Base-by-base conservation (phyloP, 2,888 invertebrate species). In the Cataglyphis livida region DNA sequence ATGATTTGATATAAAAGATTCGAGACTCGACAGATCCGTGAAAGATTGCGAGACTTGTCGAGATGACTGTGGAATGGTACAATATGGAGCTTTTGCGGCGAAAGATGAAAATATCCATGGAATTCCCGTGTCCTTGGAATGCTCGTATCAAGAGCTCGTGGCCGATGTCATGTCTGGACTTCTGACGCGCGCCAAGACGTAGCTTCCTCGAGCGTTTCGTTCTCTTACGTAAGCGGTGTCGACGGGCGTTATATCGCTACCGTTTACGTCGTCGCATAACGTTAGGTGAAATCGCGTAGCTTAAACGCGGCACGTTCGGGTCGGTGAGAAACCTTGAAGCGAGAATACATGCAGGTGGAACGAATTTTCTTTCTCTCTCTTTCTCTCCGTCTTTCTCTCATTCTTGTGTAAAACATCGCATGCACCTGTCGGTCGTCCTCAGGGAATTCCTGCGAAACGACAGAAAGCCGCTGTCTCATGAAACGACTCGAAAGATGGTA, bases 341-440 rank as follows among this genome's bases (percentile, higher is more conserved):
- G 25, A 81, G 59, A 82, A 83, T 18, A 64, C 81, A 76, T 61
- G 87, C 88, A 88, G 88, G 84, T 88, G 88, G 71, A 84, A 78
- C 74, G 78, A 79, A 87, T 85, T 76, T 74, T 70, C 66, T 64
- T 73, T 75, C 15, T 65, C 65, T 66, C 15, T 66, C 44, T 25
- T 15, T 66, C 51, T 65, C 35, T 48, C 41, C 18, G 28, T 59
- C 59, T 38, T 25, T 32, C 35, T 32, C 35, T 51, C 28, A 35
- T 38, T 86, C 76, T 68, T 68, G 64, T 81, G 61, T 54, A 51
- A 62, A 74, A 62, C 71, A 61, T 82, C 66, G 79, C 74, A 65
- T 81, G 68, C 88, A 88, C 86, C 89, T 89, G 88, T 81, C 76
- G 65, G 38, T 70, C 71, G 64, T 86, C 79, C 57, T 73, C 76